Evolutionary conservation across 2,113 vertebrate species (phyloP), one percentile per base, ranked within the genome.

Genomic region (Pampusana beccarii): DNA sequence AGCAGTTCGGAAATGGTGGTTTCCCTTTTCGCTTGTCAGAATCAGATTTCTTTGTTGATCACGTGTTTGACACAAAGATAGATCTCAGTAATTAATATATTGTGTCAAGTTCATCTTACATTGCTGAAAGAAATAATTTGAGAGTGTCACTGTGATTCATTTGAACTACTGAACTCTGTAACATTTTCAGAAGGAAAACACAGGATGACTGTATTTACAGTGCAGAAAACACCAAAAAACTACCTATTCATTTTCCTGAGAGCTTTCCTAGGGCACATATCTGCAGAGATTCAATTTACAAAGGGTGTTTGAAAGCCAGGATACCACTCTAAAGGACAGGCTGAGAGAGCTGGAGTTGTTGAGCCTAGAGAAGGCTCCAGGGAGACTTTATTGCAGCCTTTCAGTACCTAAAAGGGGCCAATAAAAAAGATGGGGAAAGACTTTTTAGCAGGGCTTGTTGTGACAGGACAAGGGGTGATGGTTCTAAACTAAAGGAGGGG

Each of bases 31-130:
- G 31, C 12, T 50, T 42, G 31, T 65, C 65, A 90, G 73, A 89
- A 71, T 89, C 65, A 36, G 56, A 90, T 64, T 89, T 92, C 88
- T 81, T 42, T 74, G 79, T 66, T 15, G 25, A 93, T 78, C 78
- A 29, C 56, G 3, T 71, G 33, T 78, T 86, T 94, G 80, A 91
- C 80, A 88, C 5, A 40, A 69, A 84, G 61, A 84, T 29, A 88
- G 61, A 79, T 75, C n/a, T 92, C 53, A 25, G 72, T 81, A 95
- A 93, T 96, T 95, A 93, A 61, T 86, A 84, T 57, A 36, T 79
- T 72, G 11, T 88, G 83, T 72, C 75, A 67, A 83, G 38, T 10
- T 92, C 61, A 54, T 91, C 80, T 75, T 88, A 60, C 34, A 64
- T 40, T 25, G 11, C 53, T 89, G 80, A 92, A 92, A 80, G 65